phyloP scores from a whole-genome alignment of 2,797 vertebrate species.

The Trachops cirrhosus region DNA sequence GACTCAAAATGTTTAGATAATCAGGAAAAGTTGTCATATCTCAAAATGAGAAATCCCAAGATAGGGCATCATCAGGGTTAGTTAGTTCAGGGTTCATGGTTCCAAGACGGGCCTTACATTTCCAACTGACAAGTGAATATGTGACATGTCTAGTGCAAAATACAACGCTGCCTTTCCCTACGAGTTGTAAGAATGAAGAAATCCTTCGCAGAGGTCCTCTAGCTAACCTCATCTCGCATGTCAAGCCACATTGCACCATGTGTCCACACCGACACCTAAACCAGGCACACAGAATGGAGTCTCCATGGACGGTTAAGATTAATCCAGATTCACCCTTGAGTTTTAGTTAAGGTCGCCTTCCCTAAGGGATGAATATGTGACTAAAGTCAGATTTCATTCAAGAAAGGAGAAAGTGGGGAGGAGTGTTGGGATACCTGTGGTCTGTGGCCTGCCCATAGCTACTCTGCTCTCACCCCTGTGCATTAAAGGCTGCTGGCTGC shows the following conservation, averaged over 20 bases:
- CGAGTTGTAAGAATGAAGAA: not conserved
- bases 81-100: not conserved
- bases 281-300: not conserved
- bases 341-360: not conserved
- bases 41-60: slow-evolving; percentile 2
- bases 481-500: not conserved
- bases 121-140: not conserved
- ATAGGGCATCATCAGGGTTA: not conserved
- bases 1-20: not conserved
- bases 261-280: not conserved
- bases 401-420: not conserved
- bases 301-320: not conserved
- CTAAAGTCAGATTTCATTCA: not conserved
- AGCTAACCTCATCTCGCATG: not conserved
- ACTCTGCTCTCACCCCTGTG: not conserved
- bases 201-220: not conserved
- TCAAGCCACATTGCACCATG: not conserved
- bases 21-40: not conserved
- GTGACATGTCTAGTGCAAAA: not conserved
- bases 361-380: not conserved
- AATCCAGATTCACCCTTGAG: not conserved
- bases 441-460: not conserved
- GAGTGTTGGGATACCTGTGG: not conserved
- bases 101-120: not conserved
- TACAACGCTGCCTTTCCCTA: not conserved